Conservation (phyloP, 2,113 vertebrate genomes). For the Rhea pennata region DNA sequence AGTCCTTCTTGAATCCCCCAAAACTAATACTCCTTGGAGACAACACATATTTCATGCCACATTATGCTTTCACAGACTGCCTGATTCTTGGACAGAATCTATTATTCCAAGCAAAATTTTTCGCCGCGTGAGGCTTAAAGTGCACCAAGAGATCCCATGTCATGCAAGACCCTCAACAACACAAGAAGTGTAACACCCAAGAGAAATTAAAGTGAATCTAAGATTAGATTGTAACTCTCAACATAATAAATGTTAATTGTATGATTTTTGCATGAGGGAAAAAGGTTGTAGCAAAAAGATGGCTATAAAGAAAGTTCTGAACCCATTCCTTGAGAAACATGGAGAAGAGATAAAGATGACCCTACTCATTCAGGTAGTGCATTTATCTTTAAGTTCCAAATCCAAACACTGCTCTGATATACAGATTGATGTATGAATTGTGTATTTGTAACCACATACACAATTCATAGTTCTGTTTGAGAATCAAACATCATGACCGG, state of each 20-base stretch:
- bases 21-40: not conserved
- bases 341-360: not conserved
- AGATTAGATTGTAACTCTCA: not conserved
- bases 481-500: not conserved
- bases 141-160: not conserved
- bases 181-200: not conserved
- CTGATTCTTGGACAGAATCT: not conserved
- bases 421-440: not conserved
- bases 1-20: not conserved
- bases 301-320: not conserved
- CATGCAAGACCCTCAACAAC: not conserved
- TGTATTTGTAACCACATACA: not conserved
- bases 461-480: not conserved
- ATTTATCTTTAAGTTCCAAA: not conserved
- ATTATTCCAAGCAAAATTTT: not conserved
- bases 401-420: not conserved
- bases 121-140: not conserved
- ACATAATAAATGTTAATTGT: not conserved
- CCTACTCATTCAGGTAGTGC: not conserved
- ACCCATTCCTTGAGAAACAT: not conserved
- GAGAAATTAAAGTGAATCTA: not conserved
- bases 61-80: not conserved
- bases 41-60: not conserved
- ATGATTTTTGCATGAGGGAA: not conserved
- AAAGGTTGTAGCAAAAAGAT: not conserved